phyloP scores from a whole-genome alignment of 2,797 vertebrate genomes.

The Dallia pectoralis region DNA sequence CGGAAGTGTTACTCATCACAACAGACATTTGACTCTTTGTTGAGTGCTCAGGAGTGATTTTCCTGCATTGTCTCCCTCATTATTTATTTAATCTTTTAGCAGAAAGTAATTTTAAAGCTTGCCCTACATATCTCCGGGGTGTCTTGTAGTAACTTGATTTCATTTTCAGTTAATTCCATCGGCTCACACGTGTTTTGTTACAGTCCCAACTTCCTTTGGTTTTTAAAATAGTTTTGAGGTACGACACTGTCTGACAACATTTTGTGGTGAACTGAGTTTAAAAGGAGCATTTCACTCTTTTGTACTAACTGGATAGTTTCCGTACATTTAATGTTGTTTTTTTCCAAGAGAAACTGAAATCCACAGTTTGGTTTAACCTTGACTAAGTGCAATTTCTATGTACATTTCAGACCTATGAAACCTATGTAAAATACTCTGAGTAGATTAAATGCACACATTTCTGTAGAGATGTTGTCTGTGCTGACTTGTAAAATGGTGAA shows the following conservation, averaged over 20 bases:
- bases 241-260: background rate
- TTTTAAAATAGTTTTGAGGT: background rate
- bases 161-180: background rate
- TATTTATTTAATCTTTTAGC: background rate
- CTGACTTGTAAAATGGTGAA: background rate
- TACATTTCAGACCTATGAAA: too few relatives aligned
- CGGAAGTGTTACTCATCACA: background rate
- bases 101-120: background rate
- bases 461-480: too few relatives aligned
- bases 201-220: background rate
- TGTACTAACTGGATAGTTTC: too few relatives aligned
- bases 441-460: too few relatives aligned
- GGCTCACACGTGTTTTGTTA: background rate
- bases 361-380: too few relatives aligned
- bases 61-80: background rate
- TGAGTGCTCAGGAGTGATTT: background rate
- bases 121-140: background rate
- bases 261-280: too few relatives aligned
- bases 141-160: background rate
- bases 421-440: too few relatives aligned
- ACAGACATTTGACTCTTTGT: background rate
- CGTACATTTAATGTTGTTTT: too few relatives aligned
- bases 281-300: too few relatives aligned
- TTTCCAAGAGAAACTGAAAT: too few relatives aligned
- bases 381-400: too few relatives aligned